These are phyloP conservation scores for Craterocephalus amniculus DNA, from an alignment of 2,797 vertebrate species.

Conservation along the genomic window DNA sequence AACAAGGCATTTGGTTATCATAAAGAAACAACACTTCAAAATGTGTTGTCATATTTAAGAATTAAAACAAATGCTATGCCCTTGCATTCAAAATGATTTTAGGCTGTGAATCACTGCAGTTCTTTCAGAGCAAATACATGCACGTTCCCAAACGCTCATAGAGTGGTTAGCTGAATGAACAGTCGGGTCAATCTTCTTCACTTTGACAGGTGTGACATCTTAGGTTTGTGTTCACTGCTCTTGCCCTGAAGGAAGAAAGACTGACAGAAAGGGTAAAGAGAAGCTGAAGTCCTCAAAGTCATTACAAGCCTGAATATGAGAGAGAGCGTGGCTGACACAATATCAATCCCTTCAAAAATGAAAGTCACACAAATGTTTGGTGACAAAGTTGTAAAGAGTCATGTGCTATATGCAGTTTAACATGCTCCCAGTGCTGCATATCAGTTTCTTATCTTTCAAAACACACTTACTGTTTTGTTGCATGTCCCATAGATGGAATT, in stretches of 20 bases:
- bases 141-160: not conserved
- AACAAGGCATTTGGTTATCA: not conserved
- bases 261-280: constrained; percentile 20
- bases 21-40: not conserved
- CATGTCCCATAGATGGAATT: constrained; percentile 64
- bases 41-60: constrained; percentile 22
- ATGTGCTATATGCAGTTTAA: constrained; percentile 46
- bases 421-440: constrained; percentile 39
- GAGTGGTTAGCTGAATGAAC: constrained; percentile 10
- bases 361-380: constrained; percentile 40
- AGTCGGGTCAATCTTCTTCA: constrained; percentile 43
- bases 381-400: constrained; percentile 16
- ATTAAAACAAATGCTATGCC: not conserved
- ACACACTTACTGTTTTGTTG: constrained; percentile 63
- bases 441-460: constrained; percentile 70
- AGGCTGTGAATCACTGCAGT: constrained; percentile 54
- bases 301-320: constrained; percentile 27
- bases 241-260: constrained; percentile 16
- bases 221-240: constrained; percentile 19
- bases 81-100: constrained; percentile 7
- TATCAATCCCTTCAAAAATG: constrained; percentile 35
- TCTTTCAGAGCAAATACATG: constrained; percentile 42
- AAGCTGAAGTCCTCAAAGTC: constrained; percentile 51
- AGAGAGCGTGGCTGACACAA: constrained; percentile 13
- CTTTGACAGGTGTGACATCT: constrained; percentile 38